phyloP scores from a whole-genome alignment of 2,797 vertebrate species.

The Brotula barbata region DNA sequence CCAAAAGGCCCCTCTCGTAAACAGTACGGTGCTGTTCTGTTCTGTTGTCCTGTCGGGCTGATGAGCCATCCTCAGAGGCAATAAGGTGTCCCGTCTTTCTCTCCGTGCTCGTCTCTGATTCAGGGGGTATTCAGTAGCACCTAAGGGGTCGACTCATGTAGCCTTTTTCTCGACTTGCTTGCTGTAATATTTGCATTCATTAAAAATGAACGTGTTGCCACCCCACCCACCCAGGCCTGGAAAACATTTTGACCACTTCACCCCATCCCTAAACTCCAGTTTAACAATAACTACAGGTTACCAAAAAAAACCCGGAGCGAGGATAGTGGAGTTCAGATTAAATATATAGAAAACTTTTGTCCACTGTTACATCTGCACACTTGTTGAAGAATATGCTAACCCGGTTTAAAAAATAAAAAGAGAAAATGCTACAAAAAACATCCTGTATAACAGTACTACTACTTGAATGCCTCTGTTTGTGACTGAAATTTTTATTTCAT shows the following conservation, averaged over 20 bases:
- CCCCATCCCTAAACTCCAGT: slow-evolving; percentile 80
- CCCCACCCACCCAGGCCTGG: slow-evolving; percentile 76
- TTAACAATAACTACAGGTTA: slow-evolving; percentile 69
- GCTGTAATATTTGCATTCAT: slow-evolving; percentile 96
- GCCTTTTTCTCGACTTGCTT: slow-evolving; percentile 80
- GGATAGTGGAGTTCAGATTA: slow-evolving; percentile 78
- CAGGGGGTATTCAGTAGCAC: slow-evolving; percentile 73
- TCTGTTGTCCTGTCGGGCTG: slow-evolving; percentile 70
- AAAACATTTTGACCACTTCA: slow-evolving; percentile 85
- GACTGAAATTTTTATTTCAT: slow-evolving; percentile 91
- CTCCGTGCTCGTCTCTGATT: slow-evolving; percentile 38
- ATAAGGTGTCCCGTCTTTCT: slow-evolving; percentile 52
- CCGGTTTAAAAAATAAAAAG: slow-evolving; percentile 73
- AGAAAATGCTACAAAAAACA: slow-evolving; percentile 82
- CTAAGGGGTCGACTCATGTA: slow-evolving; percentile 71
- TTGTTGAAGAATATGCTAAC: slow-evolving; percentile 62
- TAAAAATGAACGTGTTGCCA: slow-evolving; percentile 85
- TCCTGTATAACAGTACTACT: slow-evolving; percentile 99
- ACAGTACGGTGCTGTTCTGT: slow-evolving; percentile 63
- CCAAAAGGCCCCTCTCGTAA: slow-evolving; percentile 55
- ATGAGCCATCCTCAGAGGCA: slow-evolving; percentile 74
- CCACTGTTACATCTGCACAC: slow-evolving; percentile 76
- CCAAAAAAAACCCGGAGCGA: slow-evolving; percentile 66
- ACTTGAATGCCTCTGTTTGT: slow-evolving; percentile 99
- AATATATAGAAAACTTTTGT: slow-evolving; percentile 66